Base-by-base conservation (phyloP, 2,113 vertebrate species). In the Ceratotherium simum region DNA sequence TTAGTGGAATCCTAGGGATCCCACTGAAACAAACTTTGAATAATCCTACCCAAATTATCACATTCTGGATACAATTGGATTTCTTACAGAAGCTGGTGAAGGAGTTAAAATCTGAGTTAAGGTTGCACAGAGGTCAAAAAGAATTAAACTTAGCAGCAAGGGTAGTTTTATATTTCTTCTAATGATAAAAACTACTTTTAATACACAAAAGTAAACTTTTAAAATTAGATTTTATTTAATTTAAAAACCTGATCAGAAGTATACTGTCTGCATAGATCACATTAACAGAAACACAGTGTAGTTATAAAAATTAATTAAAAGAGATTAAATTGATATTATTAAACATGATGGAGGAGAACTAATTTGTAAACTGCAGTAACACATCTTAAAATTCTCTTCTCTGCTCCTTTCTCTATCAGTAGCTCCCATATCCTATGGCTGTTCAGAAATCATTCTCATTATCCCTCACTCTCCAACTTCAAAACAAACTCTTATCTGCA, bases 231-330 rank as follows among this genome's bases (percentile, higher is more conserved):
- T 92, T 95, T 60, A 85, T 69, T 58, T 76, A 48, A 64, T 75
- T 89, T 2, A 54, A 36, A 76, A 54, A 25, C 18, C 21, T 84
- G 21, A 27, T 20, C 10, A 42, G 42, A 36, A 20, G 25, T 67
- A 29, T 18, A 18, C 1, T 86, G 2, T 75, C 46, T 56, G 2
- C 8, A 69, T 90, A 62, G 18, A 79, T 27, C 21, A 56, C n/a
- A 21, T 88, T 31, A 85, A 76, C 13, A 85, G 79, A 90, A 89
- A 80, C 3, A 20, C 3, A 70, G 5, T 51, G 13, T 0, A 64
- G 21, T 78, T 12, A 70, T 82, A 81, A 76, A 56, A 97, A 79
- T 42, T 86, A 85, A 54, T 94, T 39, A 65, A 94, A 83, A 83
- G 21, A 23, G n/a, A 54, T 82, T 54, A 67, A n/a, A 46, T 81